Evolutionary conservation across 2,888 invertebrate species (phyloP).

Genomic region (Julus scandinavius): DNA sequence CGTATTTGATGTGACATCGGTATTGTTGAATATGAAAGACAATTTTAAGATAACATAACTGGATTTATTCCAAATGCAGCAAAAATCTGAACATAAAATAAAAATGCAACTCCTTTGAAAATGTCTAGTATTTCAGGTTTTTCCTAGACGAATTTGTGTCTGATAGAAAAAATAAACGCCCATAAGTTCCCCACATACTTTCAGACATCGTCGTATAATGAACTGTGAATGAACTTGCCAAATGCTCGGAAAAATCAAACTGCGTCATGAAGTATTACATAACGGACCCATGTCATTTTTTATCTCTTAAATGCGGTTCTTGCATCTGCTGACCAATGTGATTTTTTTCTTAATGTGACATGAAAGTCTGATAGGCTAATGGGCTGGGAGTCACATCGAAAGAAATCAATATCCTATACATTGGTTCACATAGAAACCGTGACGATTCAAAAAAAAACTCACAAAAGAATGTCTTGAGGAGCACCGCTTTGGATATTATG

Average conservation of each 20-base stretch:
- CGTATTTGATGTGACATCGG: too few relatives aligned
- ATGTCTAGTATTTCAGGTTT: not conserved
- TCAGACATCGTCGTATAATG: not conserved
- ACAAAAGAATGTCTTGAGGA: not conserved
- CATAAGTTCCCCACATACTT: not conserved
- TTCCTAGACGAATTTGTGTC: not conserved
- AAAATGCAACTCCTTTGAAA: constrained; percentile 23
- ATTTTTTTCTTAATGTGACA: constrained; percentile 46
- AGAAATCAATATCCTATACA: constrained; percentile 26
- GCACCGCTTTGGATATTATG: not conserved
- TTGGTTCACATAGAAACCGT: not conserved
- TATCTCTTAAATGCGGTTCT: constrained; percentile 13
- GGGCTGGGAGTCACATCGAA: not conserved
- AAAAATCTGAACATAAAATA: not conserved
- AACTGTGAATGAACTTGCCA: constrained; percentile 30
- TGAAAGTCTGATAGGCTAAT: constrained; percentile 45
- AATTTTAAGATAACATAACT: not conserved
- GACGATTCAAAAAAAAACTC: not conserved
- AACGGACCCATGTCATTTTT: not conserved
- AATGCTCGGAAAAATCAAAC: not conserved
- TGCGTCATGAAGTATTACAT: constrained; percentile 3
- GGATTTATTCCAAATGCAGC: not conserved
- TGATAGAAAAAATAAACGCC: not conserved
- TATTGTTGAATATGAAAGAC: not conserved
- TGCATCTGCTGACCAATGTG: constrained; percentile 45